Evolutionary conservation across 2,888 invertebrate species (phyloP), one percentile per base, ranked within the genome.

Genomic region (Galerucella calmariensis): DNA sequence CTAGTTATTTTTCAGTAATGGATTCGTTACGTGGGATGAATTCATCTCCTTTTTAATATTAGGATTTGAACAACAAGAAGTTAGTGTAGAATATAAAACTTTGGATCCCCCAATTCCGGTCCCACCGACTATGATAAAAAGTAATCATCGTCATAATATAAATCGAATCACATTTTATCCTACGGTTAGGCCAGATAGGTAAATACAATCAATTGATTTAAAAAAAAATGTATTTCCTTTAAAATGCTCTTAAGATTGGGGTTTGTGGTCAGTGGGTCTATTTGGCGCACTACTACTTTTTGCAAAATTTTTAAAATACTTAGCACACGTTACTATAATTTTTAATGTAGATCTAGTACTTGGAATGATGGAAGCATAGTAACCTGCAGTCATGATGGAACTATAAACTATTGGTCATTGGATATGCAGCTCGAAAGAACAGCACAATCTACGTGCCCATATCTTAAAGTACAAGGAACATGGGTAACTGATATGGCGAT

Each of bases 371-470:
- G 95, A 61, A 90, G 90, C 80, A 95, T 94, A 86, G 85, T 95
- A 77, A 93, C 95, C 0, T 91, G 91, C 46, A 94, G 94, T 82
- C 92, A 91, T 79, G 95, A 95, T 83, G 95, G 95, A 0, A 88
- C 90, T 81, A 90, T 95, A 79, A 93, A 94, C 85, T 93, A 94
- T 87, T 95, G 95, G 95, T 90, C 92, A 0, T 86, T 93, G 16
- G 92, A 93, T 81, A 90, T 94, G 89, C 89, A 90, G n/a, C 88
- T 91, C 68, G 88, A 92, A 79, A 89, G 92, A 72, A 90, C 90
- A 12, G 92, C 91, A 0, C 89, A 88, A 80, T 93, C 94, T 0
- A 89, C 89, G 46, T 92, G 92, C 82, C 91, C 94, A 90, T 86
- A 90, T 90, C 88, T 85, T 69, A 85, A 84, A 67, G 82, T 91